These are phyloP conservation scores for Egretta garzetta DNA, from an alignment of 2,113 vertebrate species.

Conservation along the genomic window DNA sequence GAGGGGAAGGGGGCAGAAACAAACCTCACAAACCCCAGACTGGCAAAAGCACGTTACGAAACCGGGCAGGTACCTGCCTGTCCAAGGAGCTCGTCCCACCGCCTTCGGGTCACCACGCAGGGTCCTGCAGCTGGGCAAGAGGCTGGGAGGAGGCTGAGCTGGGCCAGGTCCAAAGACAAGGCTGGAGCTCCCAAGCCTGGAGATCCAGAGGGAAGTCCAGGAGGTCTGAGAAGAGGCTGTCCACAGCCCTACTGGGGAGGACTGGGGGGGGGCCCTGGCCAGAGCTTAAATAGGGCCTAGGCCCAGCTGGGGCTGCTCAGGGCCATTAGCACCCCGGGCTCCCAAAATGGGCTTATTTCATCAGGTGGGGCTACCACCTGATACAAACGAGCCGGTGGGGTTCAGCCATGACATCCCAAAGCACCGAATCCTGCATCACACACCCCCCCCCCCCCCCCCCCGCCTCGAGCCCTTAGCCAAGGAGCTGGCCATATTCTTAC, in stretches of 20 bases:
- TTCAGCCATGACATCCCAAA: not conserved
- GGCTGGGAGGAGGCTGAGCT: rapidly evolving
- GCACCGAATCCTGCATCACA: not conserved
- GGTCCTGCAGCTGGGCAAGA: rapidly evolving
- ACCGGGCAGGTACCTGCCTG: rapidly evolving
- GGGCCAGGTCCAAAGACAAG: rapidly evolving
- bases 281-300: not conserved
- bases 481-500: not conserved
- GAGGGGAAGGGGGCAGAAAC: rapidly evolving
- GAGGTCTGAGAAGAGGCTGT: rapidly evolving
- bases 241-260: rapidly evolving
- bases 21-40: rapidly evolving
- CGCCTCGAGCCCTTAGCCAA: not conserved
- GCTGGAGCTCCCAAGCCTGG: rapidly evolving
- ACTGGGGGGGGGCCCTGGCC: rapidly evolving
- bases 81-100: rapidly evolving
- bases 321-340: rapidly evolving
- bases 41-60: not conserved
- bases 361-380: not conserved
- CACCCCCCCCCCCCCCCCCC: no score
- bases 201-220: rapidly evolving
- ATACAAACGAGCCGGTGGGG: rapidly evolving
- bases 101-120: rapidly evolving
- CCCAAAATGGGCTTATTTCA: not conserved
- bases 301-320: not conserved